Conservation (phyloP, 2,888 invertebrate species). For the Eustalomyia histrio region DNA sequence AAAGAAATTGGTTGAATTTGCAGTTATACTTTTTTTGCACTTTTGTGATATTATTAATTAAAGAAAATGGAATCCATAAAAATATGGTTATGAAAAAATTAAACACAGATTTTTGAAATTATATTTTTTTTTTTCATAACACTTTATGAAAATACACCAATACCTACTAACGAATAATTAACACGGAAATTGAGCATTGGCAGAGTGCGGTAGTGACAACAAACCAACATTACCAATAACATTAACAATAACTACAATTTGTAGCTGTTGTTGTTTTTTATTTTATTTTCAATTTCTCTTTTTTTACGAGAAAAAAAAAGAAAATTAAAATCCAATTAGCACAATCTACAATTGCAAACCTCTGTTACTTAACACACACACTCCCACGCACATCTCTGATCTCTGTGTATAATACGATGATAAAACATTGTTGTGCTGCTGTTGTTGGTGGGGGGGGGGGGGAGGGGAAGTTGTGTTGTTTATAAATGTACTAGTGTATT, state of each 20-base stretch:
- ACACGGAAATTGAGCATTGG: constrained; percentile 24
- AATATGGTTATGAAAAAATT: neutral
- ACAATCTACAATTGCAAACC: constrained; percentile 2
- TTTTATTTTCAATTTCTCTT: neutral
- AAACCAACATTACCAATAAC: neutral
- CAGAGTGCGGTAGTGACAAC: neutral
- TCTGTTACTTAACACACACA: neutral
- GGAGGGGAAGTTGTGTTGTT: no score
- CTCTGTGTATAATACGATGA: neutral
- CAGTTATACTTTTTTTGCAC: neutral
- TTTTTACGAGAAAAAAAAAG: neutral
- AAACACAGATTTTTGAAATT: constrained; percentile 18
- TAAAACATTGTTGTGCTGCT: no score
- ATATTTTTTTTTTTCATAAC: constrained; percentile 3
- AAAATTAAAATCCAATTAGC: constrained; percentile 48
- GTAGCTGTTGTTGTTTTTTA: neutral
- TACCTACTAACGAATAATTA: constrained; percentile 26
- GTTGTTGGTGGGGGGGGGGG: no score
- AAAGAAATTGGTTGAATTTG: neutral
- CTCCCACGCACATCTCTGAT: neutral
- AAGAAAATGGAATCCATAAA: constrained; percentile 21
- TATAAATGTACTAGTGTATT: neutral
- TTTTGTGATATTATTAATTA: constrained; percentile 20
- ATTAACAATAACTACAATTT: neutral
- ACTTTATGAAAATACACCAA: neutral